phyloP scores from a whole-genome alignment of 2,797 vertebrate species.

The Apogon talboti region DNA sequence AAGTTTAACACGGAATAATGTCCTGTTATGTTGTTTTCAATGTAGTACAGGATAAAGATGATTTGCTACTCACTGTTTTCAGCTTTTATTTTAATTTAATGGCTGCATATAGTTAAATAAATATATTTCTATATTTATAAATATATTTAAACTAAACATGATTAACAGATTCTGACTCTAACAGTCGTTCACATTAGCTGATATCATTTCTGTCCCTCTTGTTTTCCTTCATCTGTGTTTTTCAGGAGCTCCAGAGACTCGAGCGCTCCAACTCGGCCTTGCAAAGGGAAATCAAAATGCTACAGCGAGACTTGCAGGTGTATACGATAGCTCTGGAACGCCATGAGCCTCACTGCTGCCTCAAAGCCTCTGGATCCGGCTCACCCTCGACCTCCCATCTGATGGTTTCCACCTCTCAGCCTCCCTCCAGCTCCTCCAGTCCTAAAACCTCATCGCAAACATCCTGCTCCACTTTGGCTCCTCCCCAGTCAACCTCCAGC shows the following conservation, averaged over 20 bases:
- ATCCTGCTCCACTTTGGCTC: background rate
- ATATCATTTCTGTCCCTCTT: background rate
- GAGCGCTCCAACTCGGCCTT: slow-evolving; percentile 75
- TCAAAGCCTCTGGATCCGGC: slow-evolving; percentile 16
- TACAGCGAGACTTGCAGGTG: slow-evolving; percentile 61
- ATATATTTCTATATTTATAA: too few relatives aligned
- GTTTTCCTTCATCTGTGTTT: background rate
- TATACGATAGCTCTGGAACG: slow-evolving; percentile 65
- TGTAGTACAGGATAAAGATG: too few relatives aligned
- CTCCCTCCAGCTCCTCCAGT: background rate
- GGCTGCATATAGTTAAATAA: too few relatives aligned
- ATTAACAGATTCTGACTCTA: too few relatives aligned
- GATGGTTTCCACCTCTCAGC: background rate
- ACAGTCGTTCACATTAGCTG: too few relatives aligned
- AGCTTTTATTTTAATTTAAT: too few relatives aligned
- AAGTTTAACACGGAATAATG: too few relatives aligned
- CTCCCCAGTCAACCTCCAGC: slow-evolving; percentile 5
- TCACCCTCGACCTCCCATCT: background rate
- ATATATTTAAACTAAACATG: too few relatives aligned
- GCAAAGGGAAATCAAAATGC: slow-evolving; percentile 72
- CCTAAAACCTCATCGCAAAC: background rate
- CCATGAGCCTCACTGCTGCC: slow-evolving; percentile 74
- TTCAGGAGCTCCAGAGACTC: slow-evolving; percentile 80
- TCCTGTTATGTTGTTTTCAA: too few relatives aligned
- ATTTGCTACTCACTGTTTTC: too few relatives aligned